Evolutionary conservation across 2,113 vertebrate species (phyloP).

Genomic region (Siniperca knerii): DNA sequence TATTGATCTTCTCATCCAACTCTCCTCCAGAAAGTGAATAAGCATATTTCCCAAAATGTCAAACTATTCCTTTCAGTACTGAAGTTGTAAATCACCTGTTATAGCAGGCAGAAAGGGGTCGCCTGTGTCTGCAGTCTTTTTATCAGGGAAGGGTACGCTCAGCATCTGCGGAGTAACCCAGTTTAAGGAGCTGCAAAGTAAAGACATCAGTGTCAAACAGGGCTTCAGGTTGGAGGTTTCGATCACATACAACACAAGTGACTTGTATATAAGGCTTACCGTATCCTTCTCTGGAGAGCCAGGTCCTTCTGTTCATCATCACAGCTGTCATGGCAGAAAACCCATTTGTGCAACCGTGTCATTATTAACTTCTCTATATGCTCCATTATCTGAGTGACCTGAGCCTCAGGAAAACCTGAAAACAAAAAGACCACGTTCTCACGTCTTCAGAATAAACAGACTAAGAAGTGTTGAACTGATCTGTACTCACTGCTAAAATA

Average conservation of each 20-base stretch:
- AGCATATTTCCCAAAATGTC: background rate
- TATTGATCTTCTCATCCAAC: background rate
- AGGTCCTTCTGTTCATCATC: slow-evolving; percentile 87
- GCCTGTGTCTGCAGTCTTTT: slow-evolving; percentile 71
- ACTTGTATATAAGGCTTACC: slow-evolving; percentile 62
- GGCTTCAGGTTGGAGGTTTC: background rate
- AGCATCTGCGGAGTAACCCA: slow-evolving; percentile 88
- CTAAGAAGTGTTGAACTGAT: background rate
- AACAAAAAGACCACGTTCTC: background rate
- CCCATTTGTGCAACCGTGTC: slow-evolving; percentile 87
- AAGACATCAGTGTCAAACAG: slow-evolving; percentile 1
- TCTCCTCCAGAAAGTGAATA: background rate
- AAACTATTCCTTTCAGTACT: background rate
- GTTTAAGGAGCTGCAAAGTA: slow-evolving; percentile 81
- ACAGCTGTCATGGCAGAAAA: slow-evolving; percentile 86
- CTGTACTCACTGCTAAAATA: slow-evolving; percentile 81
- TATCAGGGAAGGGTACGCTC: slow-evolving; percentile 79
- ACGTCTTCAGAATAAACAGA: background rate
- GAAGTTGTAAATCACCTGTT: slow-evolving; percentile 70
- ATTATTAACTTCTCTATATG: slow-evolving; percentile 88
- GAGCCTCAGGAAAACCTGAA: slow-evolving; percentile 80
- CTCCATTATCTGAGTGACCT: slow-evolving; percentile 83
- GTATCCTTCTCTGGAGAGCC: slow-evolving; percentile 83
- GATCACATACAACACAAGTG: background rate
- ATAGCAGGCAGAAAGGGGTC: slow-evolving; percentile 81